A percentile compares a stretch with the other conserved stretches of the same genome.
These are phyloP conservation scores for Zophobas atratus DNA, from an alignment of 1,140 invertebrate species.

Conservation along the genomic window DNA sequence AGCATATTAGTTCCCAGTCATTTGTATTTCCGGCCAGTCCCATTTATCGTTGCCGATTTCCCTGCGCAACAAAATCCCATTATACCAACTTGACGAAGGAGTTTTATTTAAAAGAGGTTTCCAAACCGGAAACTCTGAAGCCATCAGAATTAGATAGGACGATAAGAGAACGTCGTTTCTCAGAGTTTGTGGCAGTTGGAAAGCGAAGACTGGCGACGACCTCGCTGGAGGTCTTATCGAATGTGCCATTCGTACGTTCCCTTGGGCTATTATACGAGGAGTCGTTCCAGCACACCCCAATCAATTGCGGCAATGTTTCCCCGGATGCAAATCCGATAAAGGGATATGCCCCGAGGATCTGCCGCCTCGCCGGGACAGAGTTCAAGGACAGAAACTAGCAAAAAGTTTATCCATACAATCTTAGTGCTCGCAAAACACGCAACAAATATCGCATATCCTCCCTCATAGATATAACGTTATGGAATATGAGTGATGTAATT, in stretches of 20 bases:
- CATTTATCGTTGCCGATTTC: constrained; percentile 15
- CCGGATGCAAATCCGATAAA: constrained; percentile 4
- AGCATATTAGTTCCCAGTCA: too few species aligned
- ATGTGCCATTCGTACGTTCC: constrained; percentile 31
- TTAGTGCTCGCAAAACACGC: too few species aligned
- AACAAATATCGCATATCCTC: too few species aligned
- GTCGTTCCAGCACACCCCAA: constrained; percentile 22
- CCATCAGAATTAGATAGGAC: constrained; percentile 36
- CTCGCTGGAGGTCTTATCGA: constrained; percentile 33
- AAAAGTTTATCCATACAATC: not conserved
- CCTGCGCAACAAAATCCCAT: constrained; percentile 32
- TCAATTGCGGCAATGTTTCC: constrained; percentile 22
- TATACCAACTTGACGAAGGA: constrained; percentile 28
- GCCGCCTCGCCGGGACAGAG: not conserved
- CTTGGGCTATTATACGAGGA: constrained; percentile 37
- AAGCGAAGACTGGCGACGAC: constrained; percentile 30
- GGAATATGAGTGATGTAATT: too few species aligned
- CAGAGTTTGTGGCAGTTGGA: constrained; percentile 33
- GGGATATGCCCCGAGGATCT: not conserved
- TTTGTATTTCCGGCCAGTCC: not conserved
- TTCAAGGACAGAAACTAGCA: constrained; percentile 14
- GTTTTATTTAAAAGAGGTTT: constrained; percentile 11
- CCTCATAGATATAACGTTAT: too few species aligned
- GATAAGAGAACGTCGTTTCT: constrained; percentile 38
- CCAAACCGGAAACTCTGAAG: constrained; percentile 25